A percentile compares a stretch with the other conserved stretches of the same genome.
Evolutionary conservation across 2,797 vertebrate species (phyloP).

Genomic region (Bradypodion ventrale): DNA sequence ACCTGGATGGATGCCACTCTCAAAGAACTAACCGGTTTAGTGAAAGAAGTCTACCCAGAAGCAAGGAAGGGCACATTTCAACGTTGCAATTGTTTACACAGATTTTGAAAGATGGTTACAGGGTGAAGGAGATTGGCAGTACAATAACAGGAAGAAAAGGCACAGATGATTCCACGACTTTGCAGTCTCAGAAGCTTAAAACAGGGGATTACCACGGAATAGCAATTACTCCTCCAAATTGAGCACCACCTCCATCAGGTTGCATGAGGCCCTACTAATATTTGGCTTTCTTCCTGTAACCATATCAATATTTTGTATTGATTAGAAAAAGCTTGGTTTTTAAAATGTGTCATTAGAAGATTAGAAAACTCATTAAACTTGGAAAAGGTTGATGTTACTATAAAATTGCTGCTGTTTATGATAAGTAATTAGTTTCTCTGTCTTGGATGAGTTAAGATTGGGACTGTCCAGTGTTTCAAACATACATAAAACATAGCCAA

Average conservation of each 20-base stretch:
- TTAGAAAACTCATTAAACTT: conserved; percentile 56
- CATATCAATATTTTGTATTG: conserved; percentile 59
- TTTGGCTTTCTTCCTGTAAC: conserved; percentile 17
- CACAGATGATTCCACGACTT: conserved; percentile 93
- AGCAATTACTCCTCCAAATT: conserved; percentile 94
- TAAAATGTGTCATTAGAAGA: conserved; percentile 43
- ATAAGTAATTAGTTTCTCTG: conserved; percentile 31
- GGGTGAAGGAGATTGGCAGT: conserved; percentile 95
- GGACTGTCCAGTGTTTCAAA: conserved; percentile 50
- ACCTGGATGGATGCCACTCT: conserved; percentile 99
- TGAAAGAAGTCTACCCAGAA: conserved; percentile 98
- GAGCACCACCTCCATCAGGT: conserved; percentile 85
- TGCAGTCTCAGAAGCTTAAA: conserved; percentile 98
- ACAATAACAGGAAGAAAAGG: conserved; percentile 95
- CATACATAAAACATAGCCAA: conserved; percentile 36
- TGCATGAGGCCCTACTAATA: conserved; percentile 93
- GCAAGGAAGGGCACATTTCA: conserved; percentile 98
- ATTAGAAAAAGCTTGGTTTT: conserved; percentile 67
- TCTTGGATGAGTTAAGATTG: conserved; percentile 23
- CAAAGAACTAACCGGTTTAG: conserved; percentile 95
- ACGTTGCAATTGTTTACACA: conserved; percentile 94
- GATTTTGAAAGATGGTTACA: conserved; percentile 92
- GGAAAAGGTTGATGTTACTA: conserved; percentile 46
- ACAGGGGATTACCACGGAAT: conserved; percentile 98
- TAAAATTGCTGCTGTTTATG: conserved; percentile 51